phyloP scores from a whole-genome alignment of 2,888 invertebrate genomes.

The Drosophila picticornis region DNA sequence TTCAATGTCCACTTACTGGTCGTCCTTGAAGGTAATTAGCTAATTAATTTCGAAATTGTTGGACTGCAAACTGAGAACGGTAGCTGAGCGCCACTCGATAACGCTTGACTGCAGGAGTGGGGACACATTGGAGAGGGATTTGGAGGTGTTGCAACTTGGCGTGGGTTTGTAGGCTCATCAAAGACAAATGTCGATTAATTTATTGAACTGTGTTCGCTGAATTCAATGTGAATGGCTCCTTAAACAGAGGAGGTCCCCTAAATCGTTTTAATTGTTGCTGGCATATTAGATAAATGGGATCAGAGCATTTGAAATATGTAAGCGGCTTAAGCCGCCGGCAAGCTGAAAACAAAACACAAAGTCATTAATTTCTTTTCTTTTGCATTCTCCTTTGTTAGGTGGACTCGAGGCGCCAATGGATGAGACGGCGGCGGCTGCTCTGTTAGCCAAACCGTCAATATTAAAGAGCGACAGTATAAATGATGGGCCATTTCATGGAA shows the following conservation, averaged over 20 bases:
- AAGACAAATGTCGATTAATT: conserved; percentile 63
- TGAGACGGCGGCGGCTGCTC: conserved; percentile 2
- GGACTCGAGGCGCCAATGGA: conserved; percentile 14
- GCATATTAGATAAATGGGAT: conserved; percentile 73
- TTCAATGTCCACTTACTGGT: conserved; percentile 42
- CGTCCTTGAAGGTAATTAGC: conserved; percentile 67
- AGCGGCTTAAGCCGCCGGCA: conserved; percentile 40
- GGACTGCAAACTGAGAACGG: conserved; percentile 6
- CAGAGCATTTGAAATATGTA: conserved; percentile 71
- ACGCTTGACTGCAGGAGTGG: background rate
- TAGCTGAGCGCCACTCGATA: conserved; percentile 12
- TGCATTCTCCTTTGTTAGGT: conserved; percentile 35
- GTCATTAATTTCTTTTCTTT: conserved; percentile 70
- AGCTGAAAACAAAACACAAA: conserved; percentile 59
- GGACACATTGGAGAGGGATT: background rate
- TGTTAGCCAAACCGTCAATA: conserved; percentile 47
- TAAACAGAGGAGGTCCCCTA: conserved; percentile 48
- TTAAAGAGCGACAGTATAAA: conserved; percentile 76
- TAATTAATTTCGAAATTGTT: conserved; percentile 71
- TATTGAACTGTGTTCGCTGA: conserved; percentile 58
- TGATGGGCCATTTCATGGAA: conserved; percentile 74
- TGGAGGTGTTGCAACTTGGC: background rate
- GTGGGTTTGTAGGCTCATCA: conserved; percentile 10
- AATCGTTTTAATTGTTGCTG: conserved; percentile 76
- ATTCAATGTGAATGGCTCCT: conserved; percentile 23